A percentile compares a stretch with the other conserved stretches of the same genome.
These are phyloP conservation scores for Dipodomys spectabilis DNA, from an alignment of 2,113 vertebrate species.

Conservation along the genomic window DNA sequence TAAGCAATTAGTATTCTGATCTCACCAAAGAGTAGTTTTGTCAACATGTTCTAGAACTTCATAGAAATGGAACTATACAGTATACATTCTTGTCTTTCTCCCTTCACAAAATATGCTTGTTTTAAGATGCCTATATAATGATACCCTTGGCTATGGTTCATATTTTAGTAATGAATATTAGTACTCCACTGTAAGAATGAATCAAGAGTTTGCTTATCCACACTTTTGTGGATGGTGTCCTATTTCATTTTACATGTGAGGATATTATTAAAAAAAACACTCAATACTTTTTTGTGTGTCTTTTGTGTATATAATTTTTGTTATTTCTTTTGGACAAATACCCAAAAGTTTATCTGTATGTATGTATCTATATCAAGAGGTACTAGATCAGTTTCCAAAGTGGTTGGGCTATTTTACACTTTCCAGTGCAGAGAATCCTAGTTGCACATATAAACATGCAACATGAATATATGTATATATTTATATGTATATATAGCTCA, in stretches of 20 bases:
- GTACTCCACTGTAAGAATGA: not conserved
- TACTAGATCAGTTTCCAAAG: not conserved
- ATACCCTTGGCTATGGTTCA: not conserved
- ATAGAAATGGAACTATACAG: not conserved
- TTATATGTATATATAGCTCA: no score
- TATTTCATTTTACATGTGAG: not conserved
- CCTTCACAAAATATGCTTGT: not conserved
- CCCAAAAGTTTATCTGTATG: not conserved
- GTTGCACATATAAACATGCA: no score
- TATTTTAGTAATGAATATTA: not conserved
- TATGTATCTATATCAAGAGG: not conserved
- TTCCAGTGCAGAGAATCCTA: not conserved
- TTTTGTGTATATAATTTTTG: not conserved
- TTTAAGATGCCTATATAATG: not conserved
- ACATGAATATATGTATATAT: no score
- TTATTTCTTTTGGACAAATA: not conserved
- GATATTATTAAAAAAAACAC: not conserved
- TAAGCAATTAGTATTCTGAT: not conserved
- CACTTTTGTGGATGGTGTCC: not conserved
- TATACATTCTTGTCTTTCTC: not conserved
- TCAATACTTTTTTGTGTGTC: not conserved
- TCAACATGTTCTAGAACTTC: not conserved
- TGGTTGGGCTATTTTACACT: not conserved
- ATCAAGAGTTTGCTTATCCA: not conserved
- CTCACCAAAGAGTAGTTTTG: not conserved